These are phyloP conservation scores for Carapus acus DNA, from an alignment of 2,797 vertebrate species.

Conservation along the genomic window DNA sequence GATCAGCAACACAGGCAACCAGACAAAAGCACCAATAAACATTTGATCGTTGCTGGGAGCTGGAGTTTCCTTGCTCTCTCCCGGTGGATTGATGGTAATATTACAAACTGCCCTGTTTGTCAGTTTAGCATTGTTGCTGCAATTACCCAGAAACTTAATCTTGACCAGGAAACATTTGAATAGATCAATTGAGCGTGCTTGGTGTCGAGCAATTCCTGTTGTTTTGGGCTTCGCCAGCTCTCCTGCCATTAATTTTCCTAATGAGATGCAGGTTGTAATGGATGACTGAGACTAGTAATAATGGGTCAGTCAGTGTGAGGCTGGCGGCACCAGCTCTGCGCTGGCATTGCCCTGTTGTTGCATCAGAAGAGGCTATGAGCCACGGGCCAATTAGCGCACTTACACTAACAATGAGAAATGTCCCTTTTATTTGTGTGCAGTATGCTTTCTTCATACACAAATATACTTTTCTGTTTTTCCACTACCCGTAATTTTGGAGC, in stretches of 20 bases:
- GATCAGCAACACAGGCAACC: background rate
- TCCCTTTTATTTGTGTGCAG: conserved; percentile 7
- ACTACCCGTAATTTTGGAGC: too few relatives aligned
- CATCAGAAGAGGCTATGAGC: conserved; percentile 43
- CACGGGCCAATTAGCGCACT: conserved; percentile 6
- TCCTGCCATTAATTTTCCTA: background rate
- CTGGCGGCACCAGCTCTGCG: conserved; percentile 2
- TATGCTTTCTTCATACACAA: background rate
- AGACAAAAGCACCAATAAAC: background rate
- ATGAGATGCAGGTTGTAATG: conserved; percentile 1
- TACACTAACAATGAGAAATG: conserved; percentile 16
- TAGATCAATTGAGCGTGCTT: background rate
- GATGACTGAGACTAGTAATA: conserved; percentile 2
- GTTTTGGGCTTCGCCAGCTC: background rate
- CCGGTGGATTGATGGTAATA: background rate
- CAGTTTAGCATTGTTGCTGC: background rate
- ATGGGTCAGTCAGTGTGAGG: conserved; percentile 15
- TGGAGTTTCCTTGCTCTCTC: background rate
- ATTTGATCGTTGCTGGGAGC: background rate
- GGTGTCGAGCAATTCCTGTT: background rate
- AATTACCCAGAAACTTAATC: background rate
- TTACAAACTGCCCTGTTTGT: background rate
- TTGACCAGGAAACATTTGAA: conserved; percentile 5
- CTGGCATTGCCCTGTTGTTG: conserved; percentile 46
- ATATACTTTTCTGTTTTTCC: too few relatives aligned